Percentiles rank a stretch among this genome's conserved stretches.
These are phyloP conservation scores for Lepilemur septentrionalis DNA, from an alignment of 2,797 vertebrate genomes.

Conservation along the genomic window DNA sequence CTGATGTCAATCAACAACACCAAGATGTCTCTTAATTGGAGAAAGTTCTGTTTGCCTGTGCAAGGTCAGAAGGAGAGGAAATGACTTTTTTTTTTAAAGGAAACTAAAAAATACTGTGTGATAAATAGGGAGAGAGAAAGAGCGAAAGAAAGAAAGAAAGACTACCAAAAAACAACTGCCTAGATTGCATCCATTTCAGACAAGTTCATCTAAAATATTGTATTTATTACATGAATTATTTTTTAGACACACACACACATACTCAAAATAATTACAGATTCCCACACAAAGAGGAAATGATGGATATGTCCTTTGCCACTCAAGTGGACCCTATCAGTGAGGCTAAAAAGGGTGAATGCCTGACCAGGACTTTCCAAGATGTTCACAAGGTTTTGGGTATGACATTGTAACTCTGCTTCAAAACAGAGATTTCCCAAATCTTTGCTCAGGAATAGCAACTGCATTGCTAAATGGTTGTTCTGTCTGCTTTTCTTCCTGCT, in stretches of 20 bases:
- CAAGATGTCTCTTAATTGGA: constrained; percentile 77
- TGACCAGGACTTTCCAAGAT: not conserved
- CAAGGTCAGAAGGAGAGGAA: constrained; percentile 62
- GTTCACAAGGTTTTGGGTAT: not conserved
- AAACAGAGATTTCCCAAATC: not conserved
- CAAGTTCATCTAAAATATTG: not conserved
- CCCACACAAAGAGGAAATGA: not conserved
- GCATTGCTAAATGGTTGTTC: constrained; percentile 22
- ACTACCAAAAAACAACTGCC: not conserved
- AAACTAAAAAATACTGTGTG: constrained; percentile 44
- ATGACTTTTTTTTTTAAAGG: not conserved
- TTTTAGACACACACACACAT: not conserved
- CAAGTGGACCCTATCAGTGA: not conserved
- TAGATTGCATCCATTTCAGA: not conserved
- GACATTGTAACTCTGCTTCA: not conserved
- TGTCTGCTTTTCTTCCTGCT: constrained; percentile 67
- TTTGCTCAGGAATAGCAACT: not conserved
- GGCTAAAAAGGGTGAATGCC: not conserved
- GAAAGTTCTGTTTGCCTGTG: constrained; percentile 65
- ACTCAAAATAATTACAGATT: not conserved
- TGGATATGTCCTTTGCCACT: not conserved
- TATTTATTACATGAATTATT: not conserved
- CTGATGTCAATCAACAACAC: constrained; percentile 82
- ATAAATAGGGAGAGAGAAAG: not conserved
- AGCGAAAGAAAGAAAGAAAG: not conserved